Evolutionary conservation across 2,888 invertebrate genomes (phyloP), one percentile per base, ranked within the genome.

Genomic region (Hypolimnas misippus): DNA sequence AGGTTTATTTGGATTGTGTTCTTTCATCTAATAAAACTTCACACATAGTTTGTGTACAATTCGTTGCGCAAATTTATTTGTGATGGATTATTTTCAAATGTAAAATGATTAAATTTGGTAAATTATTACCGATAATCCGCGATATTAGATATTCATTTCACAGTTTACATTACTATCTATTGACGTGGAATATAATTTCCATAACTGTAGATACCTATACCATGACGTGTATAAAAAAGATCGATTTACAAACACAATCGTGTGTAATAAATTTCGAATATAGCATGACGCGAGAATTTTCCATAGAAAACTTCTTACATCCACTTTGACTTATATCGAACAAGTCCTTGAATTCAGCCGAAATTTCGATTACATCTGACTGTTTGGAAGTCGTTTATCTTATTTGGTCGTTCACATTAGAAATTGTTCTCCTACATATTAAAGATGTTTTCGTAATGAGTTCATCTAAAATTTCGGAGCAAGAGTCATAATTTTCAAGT

Each of bases 281-380:
- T 60, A 46, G 60, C 60, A 53, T 51, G 55, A 46, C 62, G 29
- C 38, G 62, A 52, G 51, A 62, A 53, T 19, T 65, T 65, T 62
- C 51, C 62, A 51, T 54, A 51, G 56, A 49, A 62, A 62, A 65
- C 42, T 52, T 66, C 68, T 57, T 72, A 70, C 69, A 70, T 74
- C 68, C 70, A 50, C 50, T 57, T 60, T 44, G 42, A 35, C 50
- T 51, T 65, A 61, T 63, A 62, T 61, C 53, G 62, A 54, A 60
- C 52, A 58, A 57, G 55, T 57, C 60, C 54, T 63, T 44, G 63
- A 67, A 55, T 66, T 59, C 65, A 60, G 69, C 70, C 67, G 69
- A 70, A 68, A 73, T 74, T 70, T 70, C 73, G 73, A 57, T 70
- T 62, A 65, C 65, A 63, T 62, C 49, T 38, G 57, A 55, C 56